Base-by-base conservation (phyloP, 2,888 invertebrate species). In the Lymantria dispar region DNA sequence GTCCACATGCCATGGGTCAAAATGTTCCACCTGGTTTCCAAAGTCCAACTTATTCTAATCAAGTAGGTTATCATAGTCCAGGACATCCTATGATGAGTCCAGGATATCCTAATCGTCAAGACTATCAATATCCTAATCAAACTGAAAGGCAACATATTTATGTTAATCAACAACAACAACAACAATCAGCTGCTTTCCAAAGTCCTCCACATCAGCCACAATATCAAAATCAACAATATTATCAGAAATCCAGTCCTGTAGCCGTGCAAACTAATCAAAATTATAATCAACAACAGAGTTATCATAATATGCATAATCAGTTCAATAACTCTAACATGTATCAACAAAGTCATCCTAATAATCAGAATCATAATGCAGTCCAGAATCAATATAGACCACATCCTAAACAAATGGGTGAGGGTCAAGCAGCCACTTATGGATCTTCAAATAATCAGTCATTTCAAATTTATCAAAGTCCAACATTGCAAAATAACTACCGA, bases 381-480 rank as follows among this genome's bases (percentile, higher is more conserved):
- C 88, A 86, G 56, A 84, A 76, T 64, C 76, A 83, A 8, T 89
- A 85, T 58, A 76, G 84, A 52, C 88, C 85, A 50, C 64, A 78
- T n/a, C 61, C 80, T 37, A 89, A 87, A 65, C 79, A 76, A 60
- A 64, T 71, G 51, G 58, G 70, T 31, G 87, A 88, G 51, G 79
- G 71, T 56, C 66, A 63, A 47, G 65, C 80, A 43, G 57, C 69
- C 43, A 76, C 65, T 1, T 89, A 85, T 66, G 78, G 71, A 9
- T 61, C 72, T 45, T 54, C 72, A 33, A 82, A 64, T 42, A 83
- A 79, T 57, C 40, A 13, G 11, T 69, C 77, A 7, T 90, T 86
- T 68, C 88, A 88, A 73, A 80, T 88, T 56, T 89, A 89, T 64
- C 88, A 89, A 78, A 89, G 88, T 64, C 90, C 88, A 39, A 62